A percentile compares a stretch with the other conserved stretches of the same genome.
These are phyloP conservation scores for Percopsis transmontana DNA, from an alignment of 2,113 vertebrate species.

Conservation along the genomic window DNA sequence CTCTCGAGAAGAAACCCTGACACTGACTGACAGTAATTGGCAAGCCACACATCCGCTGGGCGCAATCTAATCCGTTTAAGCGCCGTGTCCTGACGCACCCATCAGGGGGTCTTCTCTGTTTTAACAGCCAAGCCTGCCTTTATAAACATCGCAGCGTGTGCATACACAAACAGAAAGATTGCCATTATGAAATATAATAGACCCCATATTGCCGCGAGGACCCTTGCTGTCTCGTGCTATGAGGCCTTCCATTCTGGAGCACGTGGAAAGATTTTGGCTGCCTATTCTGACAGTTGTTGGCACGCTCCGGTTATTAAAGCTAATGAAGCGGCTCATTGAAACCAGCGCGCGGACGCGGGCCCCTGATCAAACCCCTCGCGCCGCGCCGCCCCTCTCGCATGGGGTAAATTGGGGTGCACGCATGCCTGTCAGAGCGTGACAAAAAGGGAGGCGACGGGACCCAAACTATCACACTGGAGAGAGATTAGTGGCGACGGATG, in stretches of 20 bases:
- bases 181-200: constrained; percentile 50
- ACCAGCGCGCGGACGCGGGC: constrained; percentile 54
- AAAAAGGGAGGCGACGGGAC: constrained; percentile 41
- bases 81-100: constrained; percentile 15
- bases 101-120: constrained; percentile 7
- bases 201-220: constrained; percentile 42
- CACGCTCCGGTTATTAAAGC: constrained; percentile 75
- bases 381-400: constrained; percentile 24
- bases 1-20: constrained; percentile 22
- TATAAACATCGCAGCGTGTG: constrained; percentile 48
- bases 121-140: constrained; percentile 15
- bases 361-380: constrained; percentile 66
- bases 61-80: constrained; percentile 74
- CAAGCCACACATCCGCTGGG: constrained; percentile 47
- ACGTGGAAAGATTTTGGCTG: constrained; percentile 53
- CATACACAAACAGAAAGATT: constrained; percentile 19
- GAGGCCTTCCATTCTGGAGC: constrained; percentile 26
- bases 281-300: constrained; percentile 67
- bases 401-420: constrained; percentile 47
- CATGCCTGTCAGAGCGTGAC: constrained; percentile 45
- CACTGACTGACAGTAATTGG: constrained; percentile 64
- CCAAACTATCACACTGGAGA: neutral
- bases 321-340: constrained; percentile 76
- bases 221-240: constrained; percentile 31
- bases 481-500: constrained; percentile 13